Evolutionary conservation across 2,888 invertebrate species (phyloP), one percentile per base, ranked within the genome.

Genomic region (Phymatocera aterrima): DNA sequence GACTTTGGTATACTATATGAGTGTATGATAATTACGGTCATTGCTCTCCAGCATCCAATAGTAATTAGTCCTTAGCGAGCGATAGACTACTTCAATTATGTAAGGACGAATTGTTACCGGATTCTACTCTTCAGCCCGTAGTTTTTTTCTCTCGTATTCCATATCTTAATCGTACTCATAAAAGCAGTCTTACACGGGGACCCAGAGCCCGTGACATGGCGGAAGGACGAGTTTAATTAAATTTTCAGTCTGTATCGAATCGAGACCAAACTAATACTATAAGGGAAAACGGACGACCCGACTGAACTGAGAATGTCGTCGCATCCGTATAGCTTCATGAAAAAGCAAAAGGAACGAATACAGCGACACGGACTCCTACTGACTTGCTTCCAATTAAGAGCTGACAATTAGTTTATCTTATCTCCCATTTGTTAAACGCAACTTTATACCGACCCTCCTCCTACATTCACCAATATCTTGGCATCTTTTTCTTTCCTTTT

Each of bases 401-500:
- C 85, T 87, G 87, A 88, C 87, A 88, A 88, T 88, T 88, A 88
- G 86, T 83, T 85, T 88, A 88, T 88, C 88, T 88, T 88, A 88
- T 87, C 86, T 83, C 77, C 80, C 37, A 43, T 70, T 78, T 72
- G 79, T 79, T 82, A 79, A 80, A 80, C 78, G 72, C 48, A 34
- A 34, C 72, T 51, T 72, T 72, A 72, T 72, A 72, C 72, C 48
- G 72, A 72, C 48, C 34, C 72, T 72, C 34, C 72, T 72, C 51
- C 48, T 51, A 72, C 51, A 15, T 31, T 72, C 24, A 21, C 48
- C 48, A 51, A 48, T 34, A 34, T 51, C 72, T 72, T 51, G 43
- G 72, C 72, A 34, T 48, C 51, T 51, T 31, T 51, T 72, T 70
- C n/a, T 18, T 21, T 72, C 31, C 34, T 18, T 51, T 18, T 51